Percentiles rank a stretch among this genome's conserved stretches.
Conservation (phyloP, 2,888 invertebrate species). For the Drosophila differens region DNA sequence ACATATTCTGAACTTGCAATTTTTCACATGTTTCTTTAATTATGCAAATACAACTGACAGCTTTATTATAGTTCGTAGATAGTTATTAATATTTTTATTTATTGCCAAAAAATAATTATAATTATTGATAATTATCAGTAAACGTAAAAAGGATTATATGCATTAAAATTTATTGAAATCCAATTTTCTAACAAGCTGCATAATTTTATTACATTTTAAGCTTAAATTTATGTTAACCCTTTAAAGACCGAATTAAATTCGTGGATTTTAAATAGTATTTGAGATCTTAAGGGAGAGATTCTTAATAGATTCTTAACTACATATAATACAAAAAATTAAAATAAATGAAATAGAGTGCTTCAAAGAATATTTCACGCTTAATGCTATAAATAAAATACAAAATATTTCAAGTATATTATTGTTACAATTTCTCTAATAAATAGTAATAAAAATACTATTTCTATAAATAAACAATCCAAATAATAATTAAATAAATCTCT, state of each 20-base stretch:
- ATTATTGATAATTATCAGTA: neutral
- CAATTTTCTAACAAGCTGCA: neutral
- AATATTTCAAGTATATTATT: no score
- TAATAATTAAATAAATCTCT: neutral
- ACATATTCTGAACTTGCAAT: neutral
- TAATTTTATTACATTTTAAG: neutral
- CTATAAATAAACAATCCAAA: neutral
- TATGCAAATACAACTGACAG: neutral
- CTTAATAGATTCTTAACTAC: no score
- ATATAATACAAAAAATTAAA: no score
- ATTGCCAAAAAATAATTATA: neutral
- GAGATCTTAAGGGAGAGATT: no score
- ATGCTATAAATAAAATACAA: no score
- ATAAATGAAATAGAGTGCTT: no score
- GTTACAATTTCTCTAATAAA: no score
- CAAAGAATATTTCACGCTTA: no score
- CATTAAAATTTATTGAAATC: no score
- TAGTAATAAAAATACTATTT: no score
- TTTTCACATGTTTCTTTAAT: neutral
- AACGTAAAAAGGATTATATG: neutral
- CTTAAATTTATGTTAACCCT: neutral
- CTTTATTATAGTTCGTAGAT: neutral
- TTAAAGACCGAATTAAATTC: neutral
- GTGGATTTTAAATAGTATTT: neutral
- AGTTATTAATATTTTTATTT: neutral